Evolutionary conservation across 2,797 vertebrate species (phyloP), one percentile per base, ranked within the genome.

Genomic region (Nannoperca obscura): DNA sequence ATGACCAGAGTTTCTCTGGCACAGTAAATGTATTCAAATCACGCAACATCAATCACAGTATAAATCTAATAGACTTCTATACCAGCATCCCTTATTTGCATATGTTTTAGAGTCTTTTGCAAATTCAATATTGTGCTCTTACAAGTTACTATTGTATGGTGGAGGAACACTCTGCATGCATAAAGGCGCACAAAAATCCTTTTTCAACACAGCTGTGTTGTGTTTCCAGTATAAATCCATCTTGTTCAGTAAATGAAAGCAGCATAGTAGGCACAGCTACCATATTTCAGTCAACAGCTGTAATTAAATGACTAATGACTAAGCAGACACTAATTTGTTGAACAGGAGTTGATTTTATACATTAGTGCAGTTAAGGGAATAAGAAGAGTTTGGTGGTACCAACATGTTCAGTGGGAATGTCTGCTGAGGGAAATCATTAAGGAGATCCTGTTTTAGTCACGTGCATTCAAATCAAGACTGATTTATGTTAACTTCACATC

Each of bases 121-220:
- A 87, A 87, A 90, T 89, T 86, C 67, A 86, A 74, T 82, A 80
- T 76, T 42, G 77, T 77, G 68, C 82, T 87, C 74, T 84, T 88
- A 85, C 71, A 81, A 86, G 80, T 60, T n/a, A 59, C 40, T 27
- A n/a, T 82, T 72, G 76, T 80, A 59, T n/a, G 82, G 78, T 24
- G 24, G 38, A 72, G 50, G 46, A 81, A 80, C 60, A 19, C 67
- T 62, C 61, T 63, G 79, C 76, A 89, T 92, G 72, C 71, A 75
- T 89, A 86, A 89, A 82, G 74, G 44, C 59, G 52, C 52, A 52
- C 46, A 67, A 14, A 62, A 61, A 50, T 73, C 74, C 44, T 80
- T 22, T 60, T 82, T 81, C 71, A 77, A 58, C 79, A 57, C 67
- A 78, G 65, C 61, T 78, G 46, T 55, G 63, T 72, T 81, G 46